Conservation (phyloP, 2,888 invertebrate species). For the Aspidapion aeneum region DNA sequence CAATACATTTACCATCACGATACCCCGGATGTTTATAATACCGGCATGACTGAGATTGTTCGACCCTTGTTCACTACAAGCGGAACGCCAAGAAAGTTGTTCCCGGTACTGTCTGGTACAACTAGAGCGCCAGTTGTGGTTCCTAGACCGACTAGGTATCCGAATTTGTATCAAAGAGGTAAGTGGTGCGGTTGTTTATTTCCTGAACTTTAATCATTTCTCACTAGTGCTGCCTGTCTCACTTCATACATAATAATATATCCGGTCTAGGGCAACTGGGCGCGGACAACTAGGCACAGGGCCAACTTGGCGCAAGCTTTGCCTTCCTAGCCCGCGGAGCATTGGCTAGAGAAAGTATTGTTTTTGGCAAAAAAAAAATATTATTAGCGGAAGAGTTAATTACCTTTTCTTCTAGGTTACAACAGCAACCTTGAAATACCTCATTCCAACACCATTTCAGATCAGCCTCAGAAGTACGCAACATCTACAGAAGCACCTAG, state of each 20-base stretch:
- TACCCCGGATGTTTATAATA: constrained; percentile 65
- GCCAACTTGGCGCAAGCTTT: too few relatives aligned
- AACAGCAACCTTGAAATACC: background rate
- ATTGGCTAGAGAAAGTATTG: too few relatives aligned
- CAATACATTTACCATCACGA: constrained; percentile 60
- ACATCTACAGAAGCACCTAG: constrained; percentile 52
- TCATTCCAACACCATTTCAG: background rate
- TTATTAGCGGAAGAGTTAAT: too few relatives aligned
- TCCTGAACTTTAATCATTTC: too few relatives aligned
- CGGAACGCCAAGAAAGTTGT: constrained; percentile 53
- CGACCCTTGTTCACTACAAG: constrained; percentile 67
- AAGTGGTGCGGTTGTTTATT: too few relatives aligned
- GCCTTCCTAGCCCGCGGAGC: too few relatives aligned
- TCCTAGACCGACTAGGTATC: constrained; percentile 34
- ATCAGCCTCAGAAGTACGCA: background rate
- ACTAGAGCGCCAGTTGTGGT: constrained; percentile 32
- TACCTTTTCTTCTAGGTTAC: background rate
- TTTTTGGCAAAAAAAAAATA: too few relatives aligned
- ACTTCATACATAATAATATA: too few relatives aligned
- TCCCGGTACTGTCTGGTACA: constrained; percentile 49
- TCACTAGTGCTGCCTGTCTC: too few relatives aligned
- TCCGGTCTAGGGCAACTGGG: too few relatives aligned
- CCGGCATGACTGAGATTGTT: constrained; percentile 59
- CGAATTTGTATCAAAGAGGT: constrained; percentile 31
- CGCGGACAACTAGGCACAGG: too few relatives aligned